phyloP scores from a whole-genome alignment of 2,888 invertebrate genomes.

The Nomada ferruginata region DNA sequence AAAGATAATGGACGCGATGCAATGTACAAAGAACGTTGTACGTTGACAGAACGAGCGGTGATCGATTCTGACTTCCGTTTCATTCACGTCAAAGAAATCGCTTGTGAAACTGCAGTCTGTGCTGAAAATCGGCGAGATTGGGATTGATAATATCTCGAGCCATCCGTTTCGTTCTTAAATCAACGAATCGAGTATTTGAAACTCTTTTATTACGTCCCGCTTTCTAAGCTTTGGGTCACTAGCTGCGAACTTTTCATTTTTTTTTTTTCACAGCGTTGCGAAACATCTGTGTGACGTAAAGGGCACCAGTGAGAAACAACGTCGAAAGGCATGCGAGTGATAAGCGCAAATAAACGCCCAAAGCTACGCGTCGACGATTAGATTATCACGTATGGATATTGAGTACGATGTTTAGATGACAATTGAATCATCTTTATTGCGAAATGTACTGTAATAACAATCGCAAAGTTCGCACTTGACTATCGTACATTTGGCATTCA shows the following conservation, averaged over 20 bases:
- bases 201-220: constrained; percentile 46
- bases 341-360: not conserved
- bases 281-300: constrained; percentile 11
- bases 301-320: constrained; percentile 8
- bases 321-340: not conserved
- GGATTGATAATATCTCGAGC: constrained; percentile 16
- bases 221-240: constrained; percentile 53
- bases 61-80: constrained; percentile 20
- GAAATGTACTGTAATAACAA: too few relatives aligned
- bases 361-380: constrained; percentile 9
- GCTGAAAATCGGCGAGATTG: constrained; percentile 15
- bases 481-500: too few relatives aligned
- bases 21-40: not conserved
- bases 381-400: constrained; percentile 4
- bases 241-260: constrained; percentile 22
- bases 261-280: not conserved
- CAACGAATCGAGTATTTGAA: constrained; percentile 43
- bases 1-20: not conserved
- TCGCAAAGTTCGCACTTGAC: too few relatives aligned
- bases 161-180: constrained; percentile 41
- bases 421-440: too few relatives aligned
- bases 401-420: not conserved
- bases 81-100: constrained; percentile 31
- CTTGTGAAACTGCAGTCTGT: constrained; percentile 27
- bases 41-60: constrained; percentile 6